These are phyloP conservation scores for Raja brachyura DNA, from an alignment of 2,113 vertebrate genomes.

Conservation along the genomic window DNA sequence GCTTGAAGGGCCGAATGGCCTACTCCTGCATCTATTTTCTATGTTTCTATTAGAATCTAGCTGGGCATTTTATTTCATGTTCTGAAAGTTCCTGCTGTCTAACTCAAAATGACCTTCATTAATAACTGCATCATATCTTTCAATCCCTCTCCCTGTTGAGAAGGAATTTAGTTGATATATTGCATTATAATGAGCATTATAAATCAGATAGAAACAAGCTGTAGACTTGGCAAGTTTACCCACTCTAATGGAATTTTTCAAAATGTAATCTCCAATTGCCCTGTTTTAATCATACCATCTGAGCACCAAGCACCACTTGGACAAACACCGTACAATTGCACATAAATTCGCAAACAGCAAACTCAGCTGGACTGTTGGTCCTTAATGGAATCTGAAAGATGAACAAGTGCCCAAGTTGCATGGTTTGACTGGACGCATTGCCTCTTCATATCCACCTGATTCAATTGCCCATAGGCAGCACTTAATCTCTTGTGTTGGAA, in stretches of 20 bases:
- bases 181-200: constrained; percentile 8
- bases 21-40: too few relatives aligned
- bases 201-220: neutral
- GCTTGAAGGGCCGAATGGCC: too few relatives aligned
- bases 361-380: neutral
- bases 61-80: neutral
- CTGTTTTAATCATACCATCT: neutral
- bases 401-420: neutral
- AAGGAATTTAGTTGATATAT: constrained; percentile 21
- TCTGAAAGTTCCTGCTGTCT: neutral
- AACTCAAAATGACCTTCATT: neutral
- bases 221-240: neutral
- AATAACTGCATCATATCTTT: neutral
- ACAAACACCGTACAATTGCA: neutral
- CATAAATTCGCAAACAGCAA: neutral
- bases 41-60: neutral
- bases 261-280: neutral
- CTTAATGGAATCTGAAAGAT: constrained; percentile 4
- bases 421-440: neutral
- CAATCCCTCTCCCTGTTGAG: neutral
- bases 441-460: neutral
- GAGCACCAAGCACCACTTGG: neutral
- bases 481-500: neutral
- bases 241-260: neutral
- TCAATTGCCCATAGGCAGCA: neutral